Conservation (phyloP, 2,888 invertebrate genomes). For the Amiota mariae region DNA sequence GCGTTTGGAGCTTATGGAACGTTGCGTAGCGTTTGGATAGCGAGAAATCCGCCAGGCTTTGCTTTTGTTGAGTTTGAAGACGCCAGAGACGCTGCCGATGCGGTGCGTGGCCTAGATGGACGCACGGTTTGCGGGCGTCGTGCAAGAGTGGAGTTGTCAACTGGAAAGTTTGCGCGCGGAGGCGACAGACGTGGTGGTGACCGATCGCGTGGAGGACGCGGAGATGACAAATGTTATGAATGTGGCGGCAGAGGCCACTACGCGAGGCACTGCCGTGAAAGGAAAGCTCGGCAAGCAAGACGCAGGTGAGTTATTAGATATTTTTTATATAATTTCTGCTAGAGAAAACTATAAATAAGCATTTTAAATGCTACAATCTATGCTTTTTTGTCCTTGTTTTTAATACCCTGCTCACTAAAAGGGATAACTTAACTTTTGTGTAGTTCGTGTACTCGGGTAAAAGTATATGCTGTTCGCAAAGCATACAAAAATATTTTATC, state of each 20-base stretch:
- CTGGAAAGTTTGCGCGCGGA: constrained; percentile 80
- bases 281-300: constrained; percentile 75
- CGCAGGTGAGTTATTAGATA: constrained; percentile 74
- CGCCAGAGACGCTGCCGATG: constrained; percentile 90
- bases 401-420: no score
- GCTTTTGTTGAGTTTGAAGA: constrained; percentile 97
- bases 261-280: constrained; percentile 87
- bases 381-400: no score
- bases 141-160: constrained; percentile 93
- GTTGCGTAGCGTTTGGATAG: constrained; percentile 97
- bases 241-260: constrained; percentile 96
- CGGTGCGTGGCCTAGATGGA: constrained; percentile 84
- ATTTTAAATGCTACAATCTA: no score
- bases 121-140: constrained; percentile 90
- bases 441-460: no score
- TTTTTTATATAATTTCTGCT: no score
- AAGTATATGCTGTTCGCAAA: no score
- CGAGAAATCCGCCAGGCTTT: constrained; percentile 92
- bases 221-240: constrained; percentile 93
- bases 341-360: no score
- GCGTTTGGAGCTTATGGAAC: constrained; percentile 95
- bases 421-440: no score
- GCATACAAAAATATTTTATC: no score
- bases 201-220: constrained; percentile 63
- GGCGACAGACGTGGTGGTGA: constrained; percentile 64